phyloP scores from a whole-genome alignment of 2,797 vertebrate genomes.

The Malurus leucopterus region DNA sequence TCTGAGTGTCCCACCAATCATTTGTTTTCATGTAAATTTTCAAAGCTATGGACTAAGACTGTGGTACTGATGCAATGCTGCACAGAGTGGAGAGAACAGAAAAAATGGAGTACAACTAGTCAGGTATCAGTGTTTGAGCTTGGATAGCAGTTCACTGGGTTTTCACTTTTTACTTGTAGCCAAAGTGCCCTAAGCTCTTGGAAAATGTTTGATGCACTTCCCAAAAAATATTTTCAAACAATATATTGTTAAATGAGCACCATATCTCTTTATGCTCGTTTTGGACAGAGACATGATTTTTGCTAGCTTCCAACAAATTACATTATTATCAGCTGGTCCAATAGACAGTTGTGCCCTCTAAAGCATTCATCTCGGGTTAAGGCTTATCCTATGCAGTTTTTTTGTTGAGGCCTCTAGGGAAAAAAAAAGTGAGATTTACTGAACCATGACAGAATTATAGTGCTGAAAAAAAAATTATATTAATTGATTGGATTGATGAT shows the following conservation, averaged over 20 bases:
- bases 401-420: neutral
- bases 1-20: neutral
- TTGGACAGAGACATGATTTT: neutral
- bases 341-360: neutral
- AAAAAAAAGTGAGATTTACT: neutral
- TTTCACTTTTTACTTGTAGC: neutral
- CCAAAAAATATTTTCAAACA: neutral
- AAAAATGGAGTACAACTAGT: neutral
- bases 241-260: neutral
- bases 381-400: neutral
- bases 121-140: accelerated
- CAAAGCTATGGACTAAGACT: neutral
- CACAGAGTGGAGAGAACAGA: accelerated
- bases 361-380: neutral
- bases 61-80: neutral
- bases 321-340: neutral
- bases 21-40: neutral
- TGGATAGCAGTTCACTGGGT: neutral
- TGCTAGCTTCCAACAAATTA: neutral
- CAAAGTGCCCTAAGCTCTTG: neutral
- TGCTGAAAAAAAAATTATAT: neutral
- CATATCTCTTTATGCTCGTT: neutral
- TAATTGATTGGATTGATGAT: neutral
- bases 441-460: neutral
- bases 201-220: neutral